These are phyloP conservation scores for Pseudomyrmex flavicornis DNA, from an alignment of 1,140 invertebrate species.

Conservation along the genomic window DNA sequence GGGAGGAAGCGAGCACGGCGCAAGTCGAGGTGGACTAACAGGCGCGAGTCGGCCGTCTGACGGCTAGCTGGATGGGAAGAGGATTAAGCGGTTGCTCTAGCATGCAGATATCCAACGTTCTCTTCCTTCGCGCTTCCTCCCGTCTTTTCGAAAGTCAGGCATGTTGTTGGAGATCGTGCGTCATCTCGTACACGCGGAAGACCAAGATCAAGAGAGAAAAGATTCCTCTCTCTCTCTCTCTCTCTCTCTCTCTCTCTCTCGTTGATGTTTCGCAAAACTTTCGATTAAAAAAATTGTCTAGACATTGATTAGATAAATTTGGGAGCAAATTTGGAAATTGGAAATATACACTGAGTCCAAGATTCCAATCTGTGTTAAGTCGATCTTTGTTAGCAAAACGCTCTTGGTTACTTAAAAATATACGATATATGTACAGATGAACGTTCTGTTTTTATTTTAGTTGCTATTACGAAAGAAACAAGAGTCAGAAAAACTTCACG, in stretches of 20 bases:
- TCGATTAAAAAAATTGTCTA: too few relatives aligned
- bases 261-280: not conserved
- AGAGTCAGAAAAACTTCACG: not conserved
- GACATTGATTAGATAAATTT: not conserved
- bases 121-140: not conserved
- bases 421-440: not conserved
- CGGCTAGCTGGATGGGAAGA: slow-evolving; percentile 9
- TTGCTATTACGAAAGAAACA: not conserved
- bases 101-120: slow-evolving; percentile 1
- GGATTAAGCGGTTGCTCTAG: not conserved
- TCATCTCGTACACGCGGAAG: not conserved
- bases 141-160: not conserved
- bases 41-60: slow-evolving; percentile 15
- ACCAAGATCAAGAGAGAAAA: not conserved
- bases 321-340: slow-evolving; percentile 23
- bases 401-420: not conserved
- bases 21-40: slow-evolving; percentile 17
- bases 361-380: slow-evolving; percentile 16
- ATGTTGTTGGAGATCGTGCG: not conserved
- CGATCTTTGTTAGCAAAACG: not conserved
- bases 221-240: too few relatives aligned
- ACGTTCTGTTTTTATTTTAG: not conserved
- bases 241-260: too few relatives aligned
- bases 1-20: not conserved
- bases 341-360: slow-evolving; percentile 11